Evolutionary conservation across 1,140 invertebrate genomes (phyloP).

Genomic region (Rhopalosiphum maidis): DNA sequence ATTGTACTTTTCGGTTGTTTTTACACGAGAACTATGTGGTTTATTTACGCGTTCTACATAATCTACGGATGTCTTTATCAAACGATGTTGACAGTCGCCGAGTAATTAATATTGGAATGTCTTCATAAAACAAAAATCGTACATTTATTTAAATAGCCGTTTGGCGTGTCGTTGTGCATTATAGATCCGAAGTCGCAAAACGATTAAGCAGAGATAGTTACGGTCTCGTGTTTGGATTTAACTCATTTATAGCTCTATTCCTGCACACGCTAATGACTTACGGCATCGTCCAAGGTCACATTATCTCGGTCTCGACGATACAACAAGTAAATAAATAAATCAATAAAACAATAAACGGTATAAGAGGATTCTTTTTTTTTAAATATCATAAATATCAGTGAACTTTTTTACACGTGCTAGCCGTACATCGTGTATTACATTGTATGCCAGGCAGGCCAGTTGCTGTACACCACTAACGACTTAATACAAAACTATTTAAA

Average conservation of each 20-base stretch:
- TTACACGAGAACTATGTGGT: constrained; percentile 69
- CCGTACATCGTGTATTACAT: neutral
- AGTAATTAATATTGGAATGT: constrained; percentile 65
- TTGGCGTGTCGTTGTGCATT: constrained; percentile 57
- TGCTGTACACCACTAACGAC: no score
- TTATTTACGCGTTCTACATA: constrained; percentile 79
- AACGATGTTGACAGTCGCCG: constrained; percentile 82
- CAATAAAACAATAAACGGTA: neutral
- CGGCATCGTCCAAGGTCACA: constrained; percentile 66
- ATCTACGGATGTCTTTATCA: constrained; percentile 80
- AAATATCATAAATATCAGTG: neutral
- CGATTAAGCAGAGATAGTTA: constrained; percentile 81
- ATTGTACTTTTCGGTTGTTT: constrained; percentile 71
- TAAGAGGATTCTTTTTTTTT: neutral
- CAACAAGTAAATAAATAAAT: constrained; percentile 30
- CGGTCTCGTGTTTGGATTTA: constrained; percentile 88
- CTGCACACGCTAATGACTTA: constrained; percentile 80
- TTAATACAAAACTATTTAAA: no score
- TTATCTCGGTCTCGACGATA: constrained; percentile 62
- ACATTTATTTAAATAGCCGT: neutral
- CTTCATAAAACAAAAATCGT: neutral
- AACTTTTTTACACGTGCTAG: neutral
- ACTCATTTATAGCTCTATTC: constrained; percentile 80
- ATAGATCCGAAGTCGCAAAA: constrained; percentile 83
- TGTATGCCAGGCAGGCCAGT: no score